Evolutionary conservation across 2,888 invertebrate species (phyloP).

Genomic region (Panzeria rudis): DNA sequence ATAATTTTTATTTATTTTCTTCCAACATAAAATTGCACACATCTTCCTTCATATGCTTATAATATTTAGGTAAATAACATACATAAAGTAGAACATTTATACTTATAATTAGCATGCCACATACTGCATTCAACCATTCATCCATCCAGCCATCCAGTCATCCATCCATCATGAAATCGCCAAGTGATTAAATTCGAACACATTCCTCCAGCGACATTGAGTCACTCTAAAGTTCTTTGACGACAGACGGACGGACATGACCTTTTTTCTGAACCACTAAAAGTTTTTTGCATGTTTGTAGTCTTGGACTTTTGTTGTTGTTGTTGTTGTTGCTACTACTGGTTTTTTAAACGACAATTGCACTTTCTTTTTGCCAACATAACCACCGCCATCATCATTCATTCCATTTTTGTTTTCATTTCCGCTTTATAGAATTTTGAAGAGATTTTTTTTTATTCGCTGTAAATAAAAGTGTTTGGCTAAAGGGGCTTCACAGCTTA

Average conservation of each 20-base stretch:
- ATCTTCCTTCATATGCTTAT: constrained; percentile 28
- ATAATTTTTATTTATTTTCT: constrained; percentile 13
- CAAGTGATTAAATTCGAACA: constrained; percentile 64
- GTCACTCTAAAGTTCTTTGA: constrained; percentile 55
- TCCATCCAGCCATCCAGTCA: not conserved
- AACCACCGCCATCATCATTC: constrained; percentile 40
- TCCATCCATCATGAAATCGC: constrained; percentile 60
- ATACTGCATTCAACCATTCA: constrained; percentile 43
- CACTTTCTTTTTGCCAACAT: constrained; percentile 57
- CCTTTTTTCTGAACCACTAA: constrained; percentile 44
- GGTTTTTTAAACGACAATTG: constrained; percentile 53
- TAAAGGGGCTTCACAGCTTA: constrained; percentile 66
- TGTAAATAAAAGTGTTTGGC: constrained; percentile 63
- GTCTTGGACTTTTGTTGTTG: constrained; percentile 42
- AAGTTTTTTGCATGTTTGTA: constrained; percentile 21
- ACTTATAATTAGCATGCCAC: constrained; percentile 58
- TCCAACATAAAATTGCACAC: constrained; percentile 45
- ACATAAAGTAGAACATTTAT: not conserved
- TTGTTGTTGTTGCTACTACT: too few species aligned
- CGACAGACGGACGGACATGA: constrained; percentile 40
- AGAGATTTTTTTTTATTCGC: constrained; percentile 46
- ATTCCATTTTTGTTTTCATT: constrained; percentile 67
- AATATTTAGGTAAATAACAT: constrained; percentile 55
- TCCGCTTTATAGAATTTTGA: constrained; percentile 68
- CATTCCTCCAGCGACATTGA: constrained; percentile 56